Evolutionary conservation across 2,113 vertebrate species (phyloP), one percentile per base, ranked within the genome.

Genomic region (Festucalex cinctus): DNA sequence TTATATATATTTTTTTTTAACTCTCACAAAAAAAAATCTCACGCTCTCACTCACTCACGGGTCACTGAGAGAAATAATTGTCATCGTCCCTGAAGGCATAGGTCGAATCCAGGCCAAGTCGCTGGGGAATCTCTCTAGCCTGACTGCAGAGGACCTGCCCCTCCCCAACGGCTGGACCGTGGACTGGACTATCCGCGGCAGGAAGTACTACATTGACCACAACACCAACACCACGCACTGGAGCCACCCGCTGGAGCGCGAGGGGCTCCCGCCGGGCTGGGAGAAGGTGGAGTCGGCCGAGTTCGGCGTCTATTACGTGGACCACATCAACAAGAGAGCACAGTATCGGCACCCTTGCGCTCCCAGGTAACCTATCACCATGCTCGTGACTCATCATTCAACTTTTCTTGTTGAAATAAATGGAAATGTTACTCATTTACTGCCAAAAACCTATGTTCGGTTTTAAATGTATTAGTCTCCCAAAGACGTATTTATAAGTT

Each of bases 181-280:
- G 60, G 97, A 98, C 91, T 99, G 97, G 97, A 99, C 97, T 78
- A 96, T 98, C 77, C 84, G 97, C 62, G 97, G 97, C 84, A 94
- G 96, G 84, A 98, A 97, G 79, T 99, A 99, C 77, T 99, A 94
- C 76, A 98, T 99, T 46, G 97, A 98, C 68, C 96, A 98, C 83
- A 99, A 99, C 90, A 99, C 97, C 4, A 99, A 99, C 79, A 99
- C 97, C 0, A 99, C 97, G 2, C 97, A 99, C 71, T 99, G 97
- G 97, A 99, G 96, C 90, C 97, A 99, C 70, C 97, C 97, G 0
- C 91, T 99, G 24, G 97, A 98, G 86, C 89, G 96, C 3, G 97
- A 99, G 77, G 97, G 96, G 39, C 94, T 98, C 80, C 96, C 96
- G 0, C 96, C 95, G 0, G 96, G 97, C 66, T 99, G 97, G 97